Evolutionary conservation across 2,888 invertebrate species (phyloP).

Genomic region (Metalampra italica): DNA sequence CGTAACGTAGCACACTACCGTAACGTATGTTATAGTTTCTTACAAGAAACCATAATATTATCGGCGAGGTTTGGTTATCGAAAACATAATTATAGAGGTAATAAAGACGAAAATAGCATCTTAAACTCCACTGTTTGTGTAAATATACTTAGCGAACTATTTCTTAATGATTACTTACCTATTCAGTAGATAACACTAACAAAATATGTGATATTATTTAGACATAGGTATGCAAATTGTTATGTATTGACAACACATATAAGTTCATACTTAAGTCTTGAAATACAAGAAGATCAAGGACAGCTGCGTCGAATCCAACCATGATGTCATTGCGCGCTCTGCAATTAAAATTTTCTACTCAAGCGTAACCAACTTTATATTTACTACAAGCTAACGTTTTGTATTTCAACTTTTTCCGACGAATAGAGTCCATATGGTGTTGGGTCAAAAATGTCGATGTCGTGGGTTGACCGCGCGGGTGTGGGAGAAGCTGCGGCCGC

Average conservation of each 20-base stretch:
- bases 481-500: conserved; percentile 23
- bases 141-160: background rate
- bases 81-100: background rate
- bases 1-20: conserved; percentile 9
- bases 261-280: too few relatives aligned
- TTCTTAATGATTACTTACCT: background rate
- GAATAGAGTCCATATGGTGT: background rate
- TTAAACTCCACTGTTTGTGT: background rate
- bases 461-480: conserved; percentile 18
- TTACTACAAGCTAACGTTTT: too few relatives aligned
- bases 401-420: too few relatives aligned
- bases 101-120: background rate
- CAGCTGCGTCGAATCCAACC: background rate
- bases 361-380: too few relatives aligned
- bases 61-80: background rate
- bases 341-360: background rate
- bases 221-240: too few relatives aligned
- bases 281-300: background rate
- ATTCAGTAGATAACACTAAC: too few relatives aligned
- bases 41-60: background rate
- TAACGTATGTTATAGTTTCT: background rate
- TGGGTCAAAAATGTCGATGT: conserved; percentile 5
- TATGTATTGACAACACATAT: too few relatives aligned
- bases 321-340: background rate
- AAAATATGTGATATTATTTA: too few relatives aligned